Evolutionary conservation across 2,113 vertebrate species (phyloP), one percentile per base, ranked within the genome.

Genomic region (Pogona vitticeps): DNA sequence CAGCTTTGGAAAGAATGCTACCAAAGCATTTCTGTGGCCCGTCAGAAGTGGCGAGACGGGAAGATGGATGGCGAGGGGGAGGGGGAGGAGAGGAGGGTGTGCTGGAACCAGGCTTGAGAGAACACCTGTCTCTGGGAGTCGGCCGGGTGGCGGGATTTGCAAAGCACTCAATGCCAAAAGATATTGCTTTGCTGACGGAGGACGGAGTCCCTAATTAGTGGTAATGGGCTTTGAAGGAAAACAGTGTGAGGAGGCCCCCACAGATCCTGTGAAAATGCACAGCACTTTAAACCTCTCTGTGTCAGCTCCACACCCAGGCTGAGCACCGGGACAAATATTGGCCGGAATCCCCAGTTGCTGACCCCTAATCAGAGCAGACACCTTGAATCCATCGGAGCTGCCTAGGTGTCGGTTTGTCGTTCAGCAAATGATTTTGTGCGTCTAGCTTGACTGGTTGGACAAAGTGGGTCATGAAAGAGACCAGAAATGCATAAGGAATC

Each of bases 61-160:
- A 77, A 79, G 63, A 0, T 0, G 0, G 31, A 3, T 0, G 23
- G 40, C 9, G 31, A 20, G 0, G 13, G n/a, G n/a, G n/a, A n/a
- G n/a, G n/a, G n/a, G 0, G 20, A 23, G 42, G 1, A 26, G 68
- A 36, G 1, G 28, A 31, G 58, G 56, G 28, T 0, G 46, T 1
- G n/a, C 33, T 33, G 81, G 0, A 0, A 0, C 1, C 1, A 78
- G 23, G 86, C 2, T 65, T 71, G 8, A 8, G 21, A 0, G 0
- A 17, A 76, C 1, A 3, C 8, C 75, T 83, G 65, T 88, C 72
- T 33, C 0, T 0, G 5, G 33, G 70, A 65, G n/a, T 21, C 9
- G 46, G 21, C 18, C 3, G 3, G 52, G 0, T 3, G 67, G 67
- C 3, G 13, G 21, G 58, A 20, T 38, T 31, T n/a, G 0, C 46